These are phyloP conservation scores for Clytia hemisphaerica DNA, from an alignment of 30 jellyfish, hydroid and myxozoan species.

Conservation along the genomic window DNA sequence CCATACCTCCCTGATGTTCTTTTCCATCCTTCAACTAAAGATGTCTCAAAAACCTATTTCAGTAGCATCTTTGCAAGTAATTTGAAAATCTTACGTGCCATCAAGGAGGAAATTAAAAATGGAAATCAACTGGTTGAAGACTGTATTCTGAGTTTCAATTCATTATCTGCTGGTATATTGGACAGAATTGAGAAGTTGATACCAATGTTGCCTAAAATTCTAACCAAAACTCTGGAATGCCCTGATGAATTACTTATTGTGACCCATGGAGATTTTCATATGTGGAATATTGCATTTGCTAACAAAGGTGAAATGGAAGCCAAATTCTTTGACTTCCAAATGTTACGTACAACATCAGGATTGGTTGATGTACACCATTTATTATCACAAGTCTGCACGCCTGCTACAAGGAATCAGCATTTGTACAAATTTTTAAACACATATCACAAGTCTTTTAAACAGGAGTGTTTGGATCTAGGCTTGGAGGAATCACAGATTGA, in stretches of 20 bases:
- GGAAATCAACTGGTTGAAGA: neutral
- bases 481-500: neutral
- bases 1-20: neutral
- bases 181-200: conserved; percentile 1
- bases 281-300: conserved; percentile 18
- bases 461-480: neutral
- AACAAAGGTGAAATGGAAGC: neutral
- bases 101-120: neutral
- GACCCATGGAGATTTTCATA: conserved; percentile 12
- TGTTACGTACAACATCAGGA: neutral
- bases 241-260: neutral
- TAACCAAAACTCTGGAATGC: neutral
- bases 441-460: neutral
- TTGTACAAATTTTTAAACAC: neutral
- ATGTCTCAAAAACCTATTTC: neutral
- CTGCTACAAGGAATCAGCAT: neutral
- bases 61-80: neutral
- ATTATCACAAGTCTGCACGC: conserved; percentile 10
- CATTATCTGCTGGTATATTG: neutral
- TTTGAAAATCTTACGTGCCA: neutral
- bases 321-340: conserved; percentile 10
- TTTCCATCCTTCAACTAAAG: neutral
- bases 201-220: neutral
- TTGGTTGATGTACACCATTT: conserved; percentile 3
- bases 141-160: neutral